Evolutionary conservation across 2,888 invertebrate species (phyloP), one percentile per base, ranked within the genome.

Genomic region (Acrobeloides nanus): DNA sequence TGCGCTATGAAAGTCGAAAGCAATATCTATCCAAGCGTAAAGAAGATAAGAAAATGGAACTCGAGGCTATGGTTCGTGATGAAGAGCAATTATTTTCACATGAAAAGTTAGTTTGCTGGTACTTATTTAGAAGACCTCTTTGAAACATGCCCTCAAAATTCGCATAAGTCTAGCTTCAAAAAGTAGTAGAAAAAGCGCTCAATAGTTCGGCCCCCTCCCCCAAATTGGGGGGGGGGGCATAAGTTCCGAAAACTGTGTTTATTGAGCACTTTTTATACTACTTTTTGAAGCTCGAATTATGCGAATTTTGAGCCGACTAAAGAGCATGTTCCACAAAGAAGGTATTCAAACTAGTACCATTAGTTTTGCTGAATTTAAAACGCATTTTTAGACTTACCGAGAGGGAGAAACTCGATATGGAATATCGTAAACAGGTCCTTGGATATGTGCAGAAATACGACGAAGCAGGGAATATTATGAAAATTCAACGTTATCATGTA

Each of bases 11-110:
- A 73, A 93, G 95, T 0, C 81, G 97, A 23, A 80, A 92, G 38
- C 86, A 88, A 69, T 97, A 99, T 75, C 80, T 99, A 62, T 86
- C 87, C 73, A 97, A 95, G 75, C 81, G 97, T 37, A 90, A 92
- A 76, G 88, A 86, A 48, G 95, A 97, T 73, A 97, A 97, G 78
- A 82, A 95, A 27, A 83, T 85, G 8, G 93, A 97, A 75, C 77
- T 99, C 41, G 93, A 93, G 77, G 87, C 85, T 5, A 90, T 92
- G 72, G 87, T 99, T 49, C 79, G 83, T 38, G 97, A 99, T 76
- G 97, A 97, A 78, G 90, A 93, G 47, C 23, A 23, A 17, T 47
- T 74, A 80, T 93, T 0, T 97, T 93, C 76, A 84, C 86, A 44
- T 29, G 46, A 48, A 33, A 35, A 47, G 42, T 47, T 34, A 21